These are phyloP conservation scores for Peucedramus taeniatus DNA, from an alignment of 2,113 vertebrate genomes.

Conservation along the genomic window DNA sequence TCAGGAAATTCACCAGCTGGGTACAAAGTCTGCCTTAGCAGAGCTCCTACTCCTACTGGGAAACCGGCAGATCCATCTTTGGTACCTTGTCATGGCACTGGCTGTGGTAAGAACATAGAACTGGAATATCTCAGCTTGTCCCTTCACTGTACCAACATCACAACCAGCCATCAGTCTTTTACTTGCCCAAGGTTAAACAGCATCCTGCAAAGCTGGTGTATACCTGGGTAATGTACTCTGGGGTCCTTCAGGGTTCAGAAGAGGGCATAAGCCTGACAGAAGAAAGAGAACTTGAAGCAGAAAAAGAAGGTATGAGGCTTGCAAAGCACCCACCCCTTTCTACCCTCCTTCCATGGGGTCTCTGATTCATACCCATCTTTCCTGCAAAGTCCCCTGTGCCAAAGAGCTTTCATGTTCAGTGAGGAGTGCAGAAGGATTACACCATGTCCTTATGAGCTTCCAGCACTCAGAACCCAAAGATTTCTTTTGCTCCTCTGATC, in stretches of 20 bases:
- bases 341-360: not conserved
- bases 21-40: not conserved
- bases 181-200: not conserved
- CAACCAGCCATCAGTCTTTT: not conserved
- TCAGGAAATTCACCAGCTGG: not conserved
- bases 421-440: not conserved
- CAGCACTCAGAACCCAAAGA: not conserved
- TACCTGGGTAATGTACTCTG: not conserved
- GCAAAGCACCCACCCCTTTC: not conserved
- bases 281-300: not conserved
- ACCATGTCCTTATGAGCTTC: not conserved
- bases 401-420: not conserved
- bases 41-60: not conserved
- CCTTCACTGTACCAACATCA: not conserved
- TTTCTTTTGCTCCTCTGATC: slow-evolving; percentile 17
- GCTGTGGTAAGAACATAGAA: not conserved
- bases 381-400: not conserved
- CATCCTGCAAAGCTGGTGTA: not conserved
- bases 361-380: not conserved
- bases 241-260: not conserved
- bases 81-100: not conserved
- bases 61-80: not conserved
- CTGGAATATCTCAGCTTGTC: not conserved
- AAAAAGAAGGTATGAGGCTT: not conserved
- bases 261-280: not conserved